Evolutionary conservation across 1,140 invertebrate species (phyloP), one percentile per base, ranked within the genome.

Genomic region (Drosophila tsacasi): DNA sequence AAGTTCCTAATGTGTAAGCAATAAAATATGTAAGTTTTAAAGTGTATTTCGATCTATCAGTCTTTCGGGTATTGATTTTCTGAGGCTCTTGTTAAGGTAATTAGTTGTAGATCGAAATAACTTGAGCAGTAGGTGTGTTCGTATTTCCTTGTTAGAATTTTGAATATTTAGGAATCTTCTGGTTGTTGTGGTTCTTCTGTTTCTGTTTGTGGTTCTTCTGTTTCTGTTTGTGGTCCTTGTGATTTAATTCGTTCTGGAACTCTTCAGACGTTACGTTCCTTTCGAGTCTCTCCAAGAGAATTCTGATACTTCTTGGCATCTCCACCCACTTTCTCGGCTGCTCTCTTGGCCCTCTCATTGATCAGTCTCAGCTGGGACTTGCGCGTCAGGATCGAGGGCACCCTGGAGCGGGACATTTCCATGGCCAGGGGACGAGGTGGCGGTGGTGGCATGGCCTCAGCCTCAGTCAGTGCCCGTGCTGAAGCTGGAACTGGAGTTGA

Each of bases 301-400:
- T 15, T 1, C 0, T 2, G 3, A 1, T 8, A 4, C 17, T 10
- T 19, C 17, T 35, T 8, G n/a, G 35, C 27, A 0, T 21, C 25
- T 25, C n/a, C 8, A 23, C 7, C 13, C 15, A 44, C 37, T 4
- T 55, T n/a, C 12, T 66, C 37, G 1, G 63, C 47, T 1, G 46
- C 67, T 4, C n/a, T 19, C 10, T 37, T 55, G 64, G 39, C 49
- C 32, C 23, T 19, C 8, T 47, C 13, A 7, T 39, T 21, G 23
- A 25, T 23, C 23, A 71, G 25, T 15, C 21, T 42, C 49, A 47
- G 17, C 39, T 71, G 49, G 5, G 67, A 39, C 23, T 39, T 46
- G 39, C n/a, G 64, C 1, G 44, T 68, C 0, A 71, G 49, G 15
- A 71, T 71, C 32, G 49, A n/a, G 25, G 67, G 67, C 25, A 71